Base-by-base conservation (phyloP, 2,113 vertebrate species). In the Catharus bicknelli region DNA sequence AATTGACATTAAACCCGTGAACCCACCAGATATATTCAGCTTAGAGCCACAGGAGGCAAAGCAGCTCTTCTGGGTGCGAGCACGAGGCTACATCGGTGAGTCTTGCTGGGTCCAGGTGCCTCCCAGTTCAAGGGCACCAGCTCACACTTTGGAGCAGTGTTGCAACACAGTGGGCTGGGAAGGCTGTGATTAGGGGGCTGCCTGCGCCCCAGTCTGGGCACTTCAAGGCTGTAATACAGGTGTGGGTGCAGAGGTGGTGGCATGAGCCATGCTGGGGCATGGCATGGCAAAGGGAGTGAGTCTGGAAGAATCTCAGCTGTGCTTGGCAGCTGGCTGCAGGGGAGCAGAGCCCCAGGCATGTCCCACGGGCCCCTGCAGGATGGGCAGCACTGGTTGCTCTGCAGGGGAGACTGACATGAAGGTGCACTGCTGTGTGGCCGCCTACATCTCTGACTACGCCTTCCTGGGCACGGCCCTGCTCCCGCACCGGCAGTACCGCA, bases 341-440 rank as follows among this genome's bases (percentile, higher is more conserved):
- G 38, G 9, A 10, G 16, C 2, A 0, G 57, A 42, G 38, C 30
- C 2, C n/a, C 16, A 25, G 45, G 12, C 0, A 1, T 18, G 61
- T 70, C 63, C 70, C 21, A 5, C 0, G 1, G 51, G 32, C 48
- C 27, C 73, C 51, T 0, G 0, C 0, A 0, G 75, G 55, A 68
- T 0, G 0, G 12, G 64, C 73, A 68, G 80, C 2, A 9, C 38
- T 5, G 27, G 14, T 78, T 29, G 57, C 86, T 26, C 96, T 94
- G 40, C 96, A 98, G 98, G 98, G 7, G 97, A 98, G 38, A 98
- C 98, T 2, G 98, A 99, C 96, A 99, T 99, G 98, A 99, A 99
- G 94, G 97, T 99, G 95, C 99, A 99, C 92, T 99, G 99, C 97
- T 99, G 99, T 0, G 99, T 99, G 82, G 99, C 99, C 0, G 99